A percentile compares a stretch with the other conserved stretches of the same genome.
Conservation (phyloP, 2,113 vertebrate genomes). For the Calcarius ornatus region DNA sequence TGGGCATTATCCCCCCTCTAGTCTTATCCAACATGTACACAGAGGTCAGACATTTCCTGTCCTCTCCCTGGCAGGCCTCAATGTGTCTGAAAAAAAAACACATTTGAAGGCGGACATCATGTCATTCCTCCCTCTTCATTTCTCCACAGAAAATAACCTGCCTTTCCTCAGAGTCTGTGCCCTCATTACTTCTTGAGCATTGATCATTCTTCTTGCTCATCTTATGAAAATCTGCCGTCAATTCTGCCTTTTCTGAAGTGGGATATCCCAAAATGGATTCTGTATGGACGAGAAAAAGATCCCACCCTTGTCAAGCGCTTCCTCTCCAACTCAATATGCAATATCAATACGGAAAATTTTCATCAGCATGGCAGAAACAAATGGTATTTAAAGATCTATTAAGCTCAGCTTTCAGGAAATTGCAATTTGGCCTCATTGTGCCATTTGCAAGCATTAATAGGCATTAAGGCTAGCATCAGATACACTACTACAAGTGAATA, state of each 20-base stretch:
- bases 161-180: not conserved
- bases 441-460: not conserved
- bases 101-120: not conserved
- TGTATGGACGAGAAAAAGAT: not conserved
- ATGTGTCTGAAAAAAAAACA: not conserved
- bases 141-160: not conserved
- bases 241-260: not conserved
- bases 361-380: not conserved
- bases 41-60: conserved; percentile 21
- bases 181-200: not conserved
- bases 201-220: not conserved
- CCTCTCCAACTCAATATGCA: not conserved
- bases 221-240: not conserved
- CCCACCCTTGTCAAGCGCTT: not conserved
- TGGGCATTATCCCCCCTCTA: not conserved
- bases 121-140: not conserved
- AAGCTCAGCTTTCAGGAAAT: conserved; percentile 34
- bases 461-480: not conserved
- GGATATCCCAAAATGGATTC: not conserved
- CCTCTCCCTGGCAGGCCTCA: not conserved
- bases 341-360: not conserved
- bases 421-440: not conserved
- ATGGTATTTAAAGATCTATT: not conserved
- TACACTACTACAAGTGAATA: not conserved
- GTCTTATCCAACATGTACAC: not conserved